Base-by-base conservation (phyloP, 2,888 invertebrate species). In the Boloria euphrosyne region DNA sequence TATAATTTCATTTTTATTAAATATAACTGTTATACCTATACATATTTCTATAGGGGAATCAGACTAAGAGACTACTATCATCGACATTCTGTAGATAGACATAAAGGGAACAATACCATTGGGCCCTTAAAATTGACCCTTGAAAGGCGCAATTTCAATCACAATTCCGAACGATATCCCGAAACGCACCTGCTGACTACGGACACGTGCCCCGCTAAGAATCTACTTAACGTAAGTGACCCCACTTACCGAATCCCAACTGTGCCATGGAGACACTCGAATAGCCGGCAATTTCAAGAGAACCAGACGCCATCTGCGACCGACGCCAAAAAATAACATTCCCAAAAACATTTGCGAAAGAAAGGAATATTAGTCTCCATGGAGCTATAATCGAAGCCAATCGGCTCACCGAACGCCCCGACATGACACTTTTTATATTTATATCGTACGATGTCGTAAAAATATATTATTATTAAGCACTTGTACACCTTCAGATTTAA, bases 381-480 rank as follows among this genome's bases (percentile, higher is more conserved):
- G 92, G 93, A 76, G 83, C 90, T 78, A 90, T 93, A 89, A 91
- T 92, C 91, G 89, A 91, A 89, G 86, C 87, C 92, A 91, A 92
- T 93, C 84, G 92, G 82, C 84, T 81, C 84, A 83, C 86, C 84
- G 83, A 84, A 82, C 81, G 83, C 76, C 75, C 81, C 82, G 77
- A 84, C 86, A 84, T 83, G 86, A 85, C 86, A 85, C 80, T 84
- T 85, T 79, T 80, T 85, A 87, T 88, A 89, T 89, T 89, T 88
- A 88, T 87, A 81, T 81, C 81, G 84, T 57, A 49, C 81, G 78
- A 83, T 84, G 80, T 84, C 84, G 83, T 86, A 86, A 86, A 89
- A 79, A 58, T 79, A 79, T 83, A 82, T 81, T 83, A 86, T 87
- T 85, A 82, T 78, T 71, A 59, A 59, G 38, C 31, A 52, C 58